A percentile compares a stretch with the other conserved stretches of the same genome.
Conservation (phyloP, 2,797 vertebrate species). For the Eulemur rubriventer region DNA sequence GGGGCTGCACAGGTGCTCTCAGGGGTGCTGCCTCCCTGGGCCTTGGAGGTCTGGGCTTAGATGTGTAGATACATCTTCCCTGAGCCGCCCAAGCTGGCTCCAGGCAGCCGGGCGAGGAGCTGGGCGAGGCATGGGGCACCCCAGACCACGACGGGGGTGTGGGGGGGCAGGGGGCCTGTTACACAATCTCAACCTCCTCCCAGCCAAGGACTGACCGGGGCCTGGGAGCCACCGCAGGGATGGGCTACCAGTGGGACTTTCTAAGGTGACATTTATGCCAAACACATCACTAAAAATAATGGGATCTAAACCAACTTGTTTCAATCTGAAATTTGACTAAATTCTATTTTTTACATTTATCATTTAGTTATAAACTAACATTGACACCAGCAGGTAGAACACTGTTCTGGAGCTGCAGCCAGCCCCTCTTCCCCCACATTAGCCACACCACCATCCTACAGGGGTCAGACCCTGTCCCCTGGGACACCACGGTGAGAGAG, state of each 20-base stretch:
- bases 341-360: not conserved
- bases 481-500: no score
- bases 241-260: rapidly evolving
- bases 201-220: not conserved
- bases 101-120: not conserved
- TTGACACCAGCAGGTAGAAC: rapidly evolving
- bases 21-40: rapidly evolving
- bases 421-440: rapidly evolving
- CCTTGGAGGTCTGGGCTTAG: rapidly evolving
- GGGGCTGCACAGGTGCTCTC: not conserved
- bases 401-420: rapidly evolving
- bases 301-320: not conserved
- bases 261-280: no score
- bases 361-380: not conserved
- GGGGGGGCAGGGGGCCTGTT: not conserved
- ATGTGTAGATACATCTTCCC: no score
- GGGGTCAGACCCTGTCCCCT: no score
- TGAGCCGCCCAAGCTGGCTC: not conserved
- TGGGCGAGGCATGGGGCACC: rapidly evolving
- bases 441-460: not conserved
- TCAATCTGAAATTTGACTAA: not conserved
- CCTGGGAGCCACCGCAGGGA: not conserved
- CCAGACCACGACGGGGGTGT: rapidly evolving
- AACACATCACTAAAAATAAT: not conserved
- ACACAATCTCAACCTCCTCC: not conserved